A percentile compares a stretch with the other conserved stretches of the same genome.
These are phyloP conservation scores for Drosophila kikkawai DNA, from an alignment of 1,140 invertebrate species.

Conservation along the genomic window DNA sequence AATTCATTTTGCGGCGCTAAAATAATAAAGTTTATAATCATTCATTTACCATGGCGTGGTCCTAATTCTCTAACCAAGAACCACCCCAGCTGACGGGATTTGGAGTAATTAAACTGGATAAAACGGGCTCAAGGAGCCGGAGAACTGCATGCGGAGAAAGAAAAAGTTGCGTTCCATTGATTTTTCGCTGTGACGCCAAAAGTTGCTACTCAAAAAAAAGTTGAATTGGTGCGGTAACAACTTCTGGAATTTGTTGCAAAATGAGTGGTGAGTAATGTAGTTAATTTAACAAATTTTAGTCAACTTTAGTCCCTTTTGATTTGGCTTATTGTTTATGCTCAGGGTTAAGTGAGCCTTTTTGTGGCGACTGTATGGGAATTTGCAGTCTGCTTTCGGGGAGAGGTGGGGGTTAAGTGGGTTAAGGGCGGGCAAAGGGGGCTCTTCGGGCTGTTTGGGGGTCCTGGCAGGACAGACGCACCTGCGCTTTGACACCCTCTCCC, in stretches of 20 bases:
- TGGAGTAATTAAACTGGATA: neutral
- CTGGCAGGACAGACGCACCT: conserved; percentile 44
- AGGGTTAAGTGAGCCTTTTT: neutral
- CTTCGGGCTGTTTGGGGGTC: neutral
- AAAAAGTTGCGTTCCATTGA: conserved; percentile 27
- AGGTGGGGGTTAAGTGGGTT: neutral
- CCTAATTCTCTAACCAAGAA: neutral
- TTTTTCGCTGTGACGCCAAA: conserved; percentile 25
- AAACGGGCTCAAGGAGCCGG: too few species aligned
- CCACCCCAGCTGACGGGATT: neutral
- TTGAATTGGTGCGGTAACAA: conserved; percentile 13
- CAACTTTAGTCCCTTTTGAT: too few species aligned
- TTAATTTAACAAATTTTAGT: neutral
- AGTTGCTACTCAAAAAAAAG: conserved; percentile 4
- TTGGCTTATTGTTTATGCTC: neutral
- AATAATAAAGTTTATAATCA: neutral
- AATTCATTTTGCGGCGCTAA: conserved; percentile 25
- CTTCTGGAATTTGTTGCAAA: conserved; percentile 6
- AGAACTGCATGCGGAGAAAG: conserved; percentile 2
- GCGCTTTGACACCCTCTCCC: conserved; percentile 24
- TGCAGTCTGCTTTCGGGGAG: conserved; percentile 39
- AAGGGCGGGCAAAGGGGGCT: neutral
- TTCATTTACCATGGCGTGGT: neutral
- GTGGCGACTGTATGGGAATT: conserved; percentile 41
- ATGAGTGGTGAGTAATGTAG: conserved; percentile 15